These are phyloP conservation scores for Leptinotarsa lineolata DNA, from an alignment of 1,140 invertebrate species.

Conservation along the genomic window DNA sequence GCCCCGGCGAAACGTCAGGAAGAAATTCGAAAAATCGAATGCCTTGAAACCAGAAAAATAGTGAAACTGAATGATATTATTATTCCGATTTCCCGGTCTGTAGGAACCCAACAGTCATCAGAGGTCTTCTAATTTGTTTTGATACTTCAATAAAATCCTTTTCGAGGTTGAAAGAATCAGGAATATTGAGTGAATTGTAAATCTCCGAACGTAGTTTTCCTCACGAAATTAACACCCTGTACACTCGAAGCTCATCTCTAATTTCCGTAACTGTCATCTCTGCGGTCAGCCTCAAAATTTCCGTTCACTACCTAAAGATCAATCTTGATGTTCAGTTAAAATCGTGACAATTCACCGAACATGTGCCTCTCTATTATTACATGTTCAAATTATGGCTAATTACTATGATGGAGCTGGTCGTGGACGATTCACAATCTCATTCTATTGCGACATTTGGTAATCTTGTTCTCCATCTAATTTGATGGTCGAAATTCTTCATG, in stretches of 20 bases:
- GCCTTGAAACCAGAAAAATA: no score
- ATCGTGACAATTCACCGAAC: conserved; percentile 24
- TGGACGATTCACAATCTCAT: conserved; percentile 25
- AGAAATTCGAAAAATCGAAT: no score
- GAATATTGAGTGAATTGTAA: no score
- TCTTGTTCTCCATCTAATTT: conserved; percentile 28
- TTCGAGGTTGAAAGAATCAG: no score
- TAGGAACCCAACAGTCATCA: no score
- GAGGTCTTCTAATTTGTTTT: no score
- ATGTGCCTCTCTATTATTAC: conserved; percentile 27
- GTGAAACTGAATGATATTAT: no score
- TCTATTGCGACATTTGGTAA: conserved; percentile 30
- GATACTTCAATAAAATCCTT: no score
- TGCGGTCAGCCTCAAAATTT: conserved; percentile 10
- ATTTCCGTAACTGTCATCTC: conserved; percentile 8
- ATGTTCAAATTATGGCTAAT: conserved; percentile 27
- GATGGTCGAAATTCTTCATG: conserved; percentile 11
- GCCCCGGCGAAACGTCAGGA: no score
- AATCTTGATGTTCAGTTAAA: conserved; percentile 20
- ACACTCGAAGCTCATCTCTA: neutral
- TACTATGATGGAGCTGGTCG: conserved; percentile 17
- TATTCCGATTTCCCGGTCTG: no score
- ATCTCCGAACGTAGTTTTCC: no score
- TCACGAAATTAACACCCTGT: neutral
- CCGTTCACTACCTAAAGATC: conserved; percentile 14